Evolutionary conservation across 2,113 vertebrate species (phyloP).

Genomic region (Dasyprocta punctata): DNA sequence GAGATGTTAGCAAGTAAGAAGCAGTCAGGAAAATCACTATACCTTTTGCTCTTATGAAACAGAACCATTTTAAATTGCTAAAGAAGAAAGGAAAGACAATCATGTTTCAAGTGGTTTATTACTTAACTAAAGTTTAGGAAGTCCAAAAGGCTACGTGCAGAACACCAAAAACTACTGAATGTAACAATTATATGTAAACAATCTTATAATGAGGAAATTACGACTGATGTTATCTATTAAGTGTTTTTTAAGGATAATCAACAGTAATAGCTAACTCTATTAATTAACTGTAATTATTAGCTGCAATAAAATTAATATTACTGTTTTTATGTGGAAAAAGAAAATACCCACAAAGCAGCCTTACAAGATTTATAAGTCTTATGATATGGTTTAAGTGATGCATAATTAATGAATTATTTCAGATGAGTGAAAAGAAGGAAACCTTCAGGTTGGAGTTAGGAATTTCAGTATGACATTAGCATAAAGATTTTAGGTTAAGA

Average conservation of each 20-base stretch:
- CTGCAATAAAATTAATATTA: background rate
- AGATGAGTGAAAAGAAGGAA: background rate
- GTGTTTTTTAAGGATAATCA: background rate
- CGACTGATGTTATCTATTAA: background rate
- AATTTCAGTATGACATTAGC: background rate
- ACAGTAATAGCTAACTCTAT: background rate
- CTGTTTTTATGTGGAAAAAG: background rate
- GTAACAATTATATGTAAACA: background rate
- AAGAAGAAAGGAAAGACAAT: background rate
- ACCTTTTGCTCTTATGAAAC: background rate
- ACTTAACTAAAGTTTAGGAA: background rate
- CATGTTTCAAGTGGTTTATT: background rate
- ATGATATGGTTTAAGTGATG: background rate
- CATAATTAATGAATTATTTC: conserved; percentile 31
- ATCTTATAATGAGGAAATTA: background rate
- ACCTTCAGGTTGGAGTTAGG: background rate
- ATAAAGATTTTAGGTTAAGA: background rate
- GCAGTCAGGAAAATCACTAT: background rate
- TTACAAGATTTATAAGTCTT: background rate
- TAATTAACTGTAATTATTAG: background rate
- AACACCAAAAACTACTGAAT: background rate
- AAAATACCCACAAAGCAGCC: background rate
- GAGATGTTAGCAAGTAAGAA: background rate
- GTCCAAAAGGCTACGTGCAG: background rate
- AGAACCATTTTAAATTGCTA: background rate